Base-by-base conservation (phyloP, 2,113 vertebrate genomes). In the Pholis gunnellus region DNA sequence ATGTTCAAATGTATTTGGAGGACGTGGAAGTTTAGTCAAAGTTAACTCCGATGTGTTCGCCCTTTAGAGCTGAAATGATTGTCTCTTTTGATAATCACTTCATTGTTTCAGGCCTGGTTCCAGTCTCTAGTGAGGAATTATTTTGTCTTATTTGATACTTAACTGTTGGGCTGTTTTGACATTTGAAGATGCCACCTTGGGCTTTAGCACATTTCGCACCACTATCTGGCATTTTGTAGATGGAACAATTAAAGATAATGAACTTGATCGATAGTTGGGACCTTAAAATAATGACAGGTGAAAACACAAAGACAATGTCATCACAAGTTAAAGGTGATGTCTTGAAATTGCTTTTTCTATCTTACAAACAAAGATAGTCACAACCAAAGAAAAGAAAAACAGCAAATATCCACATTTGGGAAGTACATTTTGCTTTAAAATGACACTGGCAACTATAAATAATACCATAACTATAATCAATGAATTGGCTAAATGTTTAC, bases 1-100 rank as follows among this genome's bases (percentile, higher is more conserved):
- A 34, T 0, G 34, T 34, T 34, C 5, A 34, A 34, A 4, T 34
- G 5, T 0, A 34, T 34, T 29, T 31, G 9, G 20, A 6, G 11
- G 2, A 10, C 3, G 5, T 18, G 9, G 4, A 63, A 72, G 63
- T 59, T 52, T 3, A 70, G 4, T 76, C 38, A 18, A 82, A 44
- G 36, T 78, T 72, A 14, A 59, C 13, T 65, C 52, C 15, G 38
- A 63, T 40, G 34, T 44, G 27, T 82, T 79, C 71, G 42, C 56
- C 11, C 46, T 56, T 17, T 10, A 40, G 27, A 69, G 20, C 11
- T 54, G 20, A 54, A 56, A 13, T 52, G 18, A 52, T 64, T 15
- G 38, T 60, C 22, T 25, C 13, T 42, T 42, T 65, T 25, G 22
- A 42, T 25, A 11, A 25, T 15, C 20, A 2, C 6, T 8, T 42